Percentiles rank a stretch among this genome's conserved stretches.
Conservation (phyloP, 2,113 vertebrate species). For the Gorsachius goisagi region DNA sequence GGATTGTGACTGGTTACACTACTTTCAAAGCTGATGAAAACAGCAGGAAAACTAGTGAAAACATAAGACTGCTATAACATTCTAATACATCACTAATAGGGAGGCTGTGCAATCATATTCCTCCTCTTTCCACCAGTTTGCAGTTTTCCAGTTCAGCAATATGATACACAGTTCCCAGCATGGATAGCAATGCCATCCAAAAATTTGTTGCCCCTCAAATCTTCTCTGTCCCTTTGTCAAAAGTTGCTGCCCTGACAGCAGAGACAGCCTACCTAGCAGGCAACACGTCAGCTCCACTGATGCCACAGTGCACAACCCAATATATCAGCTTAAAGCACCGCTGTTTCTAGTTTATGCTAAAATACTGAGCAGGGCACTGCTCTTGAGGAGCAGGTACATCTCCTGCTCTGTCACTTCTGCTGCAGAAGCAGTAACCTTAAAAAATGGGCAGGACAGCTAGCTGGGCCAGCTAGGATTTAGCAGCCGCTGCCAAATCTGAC, state of each 20-base stretch:
- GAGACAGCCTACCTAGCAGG: background rate
- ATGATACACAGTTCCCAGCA: background rate
- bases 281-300: background rate
- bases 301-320: background rate
- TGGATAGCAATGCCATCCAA: background rate
- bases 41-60: background rate
- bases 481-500: background rate
- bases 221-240: background rate
- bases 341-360: background rate
- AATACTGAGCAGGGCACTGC: background rate
- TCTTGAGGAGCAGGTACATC: background rate
- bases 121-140: background rate
- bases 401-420: background rate
- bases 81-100: background rate
- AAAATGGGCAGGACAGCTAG: background rate
- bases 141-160: background rate
- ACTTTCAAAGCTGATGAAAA: background rate
- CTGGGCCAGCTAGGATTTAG: background rate
- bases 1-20: background rate
- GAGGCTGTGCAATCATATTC: background rate
- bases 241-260: background rate
- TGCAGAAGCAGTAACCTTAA: background rate
- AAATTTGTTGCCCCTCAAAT: background rate
- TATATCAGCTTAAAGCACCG: background rate
- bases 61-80: background rate